Base-by-base conservation (phyloP, 35 echinoderm and acorn worm genomes). In the Antedon bifida region DNA sequence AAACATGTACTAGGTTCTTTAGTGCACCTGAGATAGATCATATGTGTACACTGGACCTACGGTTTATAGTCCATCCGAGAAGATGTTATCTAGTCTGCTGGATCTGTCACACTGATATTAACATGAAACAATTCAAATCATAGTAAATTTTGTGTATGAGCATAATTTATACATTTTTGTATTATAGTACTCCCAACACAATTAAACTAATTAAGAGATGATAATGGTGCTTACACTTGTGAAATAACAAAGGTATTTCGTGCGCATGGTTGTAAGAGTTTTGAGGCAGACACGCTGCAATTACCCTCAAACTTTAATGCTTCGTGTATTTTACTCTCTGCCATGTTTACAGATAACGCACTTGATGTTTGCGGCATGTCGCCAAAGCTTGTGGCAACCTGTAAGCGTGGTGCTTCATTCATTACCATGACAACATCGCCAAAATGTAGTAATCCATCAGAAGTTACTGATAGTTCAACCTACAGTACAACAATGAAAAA, bases 171-270 rank as follows among this genome's bases (percentile, higher is more conserved):
- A n/a, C n/a, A n/a, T n/a, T n/a, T n/a, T n/a, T n/a, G n/a, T n/a
- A n/a, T n/a, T n/a, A n/a, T n/a, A n/a, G n/a, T n/a, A n/a, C n/a
- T n/a, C n/a, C n/a, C n/a, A n/a, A n/a, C n/a, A n/a, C n/a, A n/a
- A n/a, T n/a, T n/a, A n/a, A n/a, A n/a, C n/a, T n/a, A n/a, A n/a
- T n/a, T n/a, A n/a, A n/a, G n/a, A n/a, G n/a, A n/a, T n/a, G n/a
- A n/a, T n/a, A n/a, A n/a, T n/a, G n/a, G n/a, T 36, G 93, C 95
- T 99, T 88, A 99, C 95, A 64, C 51, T 23, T 90, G 90, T 51
- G 75, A 32, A 74, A 99, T 99, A n/a, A 92, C 91, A 88, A 99
- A 99, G 14, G 91, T 93, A 51, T 90, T 99, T 80, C 95, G 88
- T 33, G 91, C 95, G 80, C 84, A 89, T 34, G 95, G 88, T 11